Percentiles rank a stretch among this genome's conserved stretches.
These are phyloP conservation scores for Cataglyphis livida DNA, from an alignment of 2,888 invertebrate species.

Conservation along the genomic window DNA sequence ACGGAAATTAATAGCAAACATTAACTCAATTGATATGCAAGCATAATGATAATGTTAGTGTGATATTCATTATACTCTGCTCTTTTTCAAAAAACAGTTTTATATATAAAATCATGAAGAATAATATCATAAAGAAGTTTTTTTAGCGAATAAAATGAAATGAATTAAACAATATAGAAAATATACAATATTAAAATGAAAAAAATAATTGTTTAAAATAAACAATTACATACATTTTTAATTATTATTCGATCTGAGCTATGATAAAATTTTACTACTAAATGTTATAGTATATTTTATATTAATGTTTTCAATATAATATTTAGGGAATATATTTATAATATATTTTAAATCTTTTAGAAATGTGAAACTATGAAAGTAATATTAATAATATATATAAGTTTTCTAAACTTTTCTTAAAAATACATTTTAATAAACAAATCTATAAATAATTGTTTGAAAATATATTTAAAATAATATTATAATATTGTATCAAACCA, in stretches of 20 bases:
- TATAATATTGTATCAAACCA: neutral
- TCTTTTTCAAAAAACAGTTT: neutral
- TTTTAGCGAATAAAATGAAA: neutral
- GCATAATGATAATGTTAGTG: neutral
- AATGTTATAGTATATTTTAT: neutral
- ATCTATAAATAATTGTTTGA: neutral
- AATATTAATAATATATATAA: neutral
- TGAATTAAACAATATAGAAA: neutral
- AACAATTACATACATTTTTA: neutral
- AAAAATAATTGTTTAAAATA: neutral
- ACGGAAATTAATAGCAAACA: slow-evolving; percentile 5
- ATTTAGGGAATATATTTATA: neutral
- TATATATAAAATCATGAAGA: neutral
- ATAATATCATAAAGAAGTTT: neutral
- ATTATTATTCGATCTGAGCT: neutral
- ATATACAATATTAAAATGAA: neutral
- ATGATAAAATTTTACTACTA: neutral
- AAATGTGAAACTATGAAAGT: neutral
- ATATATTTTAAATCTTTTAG: neutral
- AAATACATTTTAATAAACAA: neutral
- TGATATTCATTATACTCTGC: neutral
- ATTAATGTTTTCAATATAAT: neutral
- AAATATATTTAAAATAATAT: neutral
- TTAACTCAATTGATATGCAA: neutral
- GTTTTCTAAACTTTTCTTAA: neutral